phyloP scores from a whole-genome alignment of 1,140 invertebrate species.

The Anadara kagoshimensis region DNA sequence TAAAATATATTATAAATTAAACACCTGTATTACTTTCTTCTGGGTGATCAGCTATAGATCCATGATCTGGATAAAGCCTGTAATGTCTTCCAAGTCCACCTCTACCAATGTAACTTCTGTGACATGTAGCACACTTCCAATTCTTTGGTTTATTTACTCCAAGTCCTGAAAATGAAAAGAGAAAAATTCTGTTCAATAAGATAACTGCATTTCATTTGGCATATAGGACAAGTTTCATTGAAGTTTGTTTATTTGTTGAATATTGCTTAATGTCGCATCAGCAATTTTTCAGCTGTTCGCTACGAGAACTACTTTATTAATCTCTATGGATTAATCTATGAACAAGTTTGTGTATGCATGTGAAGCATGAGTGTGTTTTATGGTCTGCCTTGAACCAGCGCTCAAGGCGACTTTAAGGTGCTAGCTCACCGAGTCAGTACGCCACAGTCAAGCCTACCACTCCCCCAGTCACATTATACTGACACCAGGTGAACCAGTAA shows the following conservation, averaged over 20 bases:
- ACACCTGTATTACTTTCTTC: constrained; percentile 7
- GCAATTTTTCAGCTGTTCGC: too few relatives aligned
- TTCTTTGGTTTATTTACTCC: constrained; percentile 63
- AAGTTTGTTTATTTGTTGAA: background rate
- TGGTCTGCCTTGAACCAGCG: too few relatives aligned
- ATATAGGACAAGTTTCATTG: background rate
- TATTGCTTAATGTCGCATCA: too few relatives aligned
- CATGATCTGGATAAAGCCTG: constrained; percentile 79
- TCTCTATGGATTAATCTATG: too few relatives aligned
- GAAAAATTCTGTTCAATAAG: background rate
- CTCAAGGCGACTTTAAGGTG: too few relatives aligned
- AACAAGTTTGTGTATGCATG: too few relatives aligned
- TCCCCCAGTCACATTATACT: too few relatives aligned
- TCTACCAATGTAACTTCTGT: constrained; percentile 73
- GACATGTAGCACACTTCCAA: constrained; percentile 70
- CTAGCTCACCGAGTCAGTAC: too few relatives aligned
- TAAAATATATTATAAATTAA: background rate
- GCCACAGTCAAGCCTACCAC: too few relatives aligned
- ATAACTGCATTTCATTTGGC: background rate
- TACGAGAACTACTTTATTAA: too few relatives aligned
- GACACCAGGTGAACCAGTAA: too few relatives aligned
- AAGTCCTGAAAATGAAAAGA: constrained; percentile 41
- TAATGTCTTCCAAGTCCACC: constrained; percentile 78
- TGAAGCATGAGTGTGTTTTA: too few relatives aligned
- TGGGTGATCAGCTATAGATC: constrained; percentile 59